phyloP scores from a whole-genome alignment of 2,113 vertebrate species.

The Ascaphus truei region DNA sequence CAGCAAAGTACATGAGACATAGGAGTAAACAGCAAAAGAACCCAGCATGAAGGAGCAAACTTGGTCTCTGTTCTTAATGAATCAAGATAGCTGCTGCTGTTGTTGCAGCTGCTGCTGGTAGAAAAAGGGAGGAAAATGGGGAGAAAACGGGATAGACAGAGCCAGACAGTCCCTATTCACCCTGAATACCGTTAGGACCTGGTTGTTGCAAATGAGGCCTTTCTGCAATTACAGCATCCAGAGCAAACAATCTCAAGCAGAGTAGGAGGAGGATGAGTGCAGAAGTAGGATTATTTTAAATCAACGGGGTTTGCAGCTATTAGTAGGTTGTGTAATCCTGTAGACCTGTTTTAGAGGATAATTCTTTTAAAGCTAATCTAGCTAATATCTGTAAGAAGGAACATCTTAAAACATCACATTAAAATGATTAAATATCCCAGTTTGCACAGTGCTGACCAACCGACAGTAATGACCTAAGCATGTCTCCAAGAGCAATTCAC shows the following conservation, averaged over 20 bases:
- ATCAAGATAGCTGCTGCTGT: too few relatives aligned
- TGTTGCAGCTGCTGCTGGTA: too few relatives aligned
- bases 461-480: not conserved
- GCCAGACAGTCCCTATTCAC: too few relatives aligned
- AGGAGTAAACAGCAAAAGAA: too few relatives aligned
- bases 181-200: too few relatives aligned
- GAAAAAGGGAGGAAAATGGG: too few relatives aligned
- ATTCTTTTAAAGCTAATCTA: slow-evolving; percentile 1
- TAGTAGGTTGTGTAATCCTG: slow-evolving; percentile 4
- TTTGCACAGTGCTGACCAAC: not conserved
- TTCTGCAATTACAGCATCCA: not conserved
- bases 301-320: not conserved
- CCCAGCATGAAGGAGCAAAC: too few relatives aligned
- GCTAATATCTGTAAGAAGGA: not conserved
- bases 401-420: too few relatives aligned
- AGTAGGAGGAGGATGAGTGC: not conserved
- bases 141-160: too few relatives aligned
- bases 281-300: not conserved
- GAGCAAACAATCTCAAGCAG: not conserved
- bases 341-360: not conserved
- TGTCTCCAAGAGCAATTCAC: not conserved
- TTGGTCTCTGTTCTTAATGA: too few relatives aligned
- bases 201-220: too few relatives aligned
- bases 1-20: too few relatives aligned
- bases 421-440: not conserved